These are phyloP conservation scores for Macrotus californicus DNA, from an alignment of 2,113 vertebrate genomes.

Conservation along the genomic window DNA sequence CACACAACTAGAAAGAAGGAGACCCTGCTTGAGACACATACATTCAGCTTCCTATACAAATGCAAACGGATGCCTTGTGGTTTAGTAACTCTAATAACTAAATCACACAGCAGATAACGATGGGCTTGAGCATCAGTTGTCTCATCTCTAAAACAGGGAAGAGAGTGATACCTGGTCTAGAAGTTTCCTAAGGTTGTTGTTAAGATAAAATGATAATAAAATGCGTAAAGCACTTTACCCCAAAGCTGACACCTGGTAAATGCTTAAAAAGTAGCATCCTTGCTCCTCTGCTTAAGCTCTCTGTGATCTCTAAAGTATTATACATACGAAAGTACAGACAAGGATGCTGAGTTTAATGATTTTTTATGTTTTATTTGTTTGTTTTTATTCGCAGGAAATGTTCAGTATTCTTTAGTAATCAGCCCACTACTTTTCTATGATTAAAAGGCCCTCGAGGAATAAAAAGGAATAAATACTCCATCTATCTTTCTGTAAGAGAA, in stretches of 20 bases:
- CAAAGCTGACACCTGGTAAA: background rate
- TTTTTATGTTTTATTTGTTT: background rate
- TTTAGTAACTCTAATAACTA: background rate
- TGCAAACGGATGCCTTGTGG: background rate
- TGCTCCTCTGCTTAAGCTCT: background rate
- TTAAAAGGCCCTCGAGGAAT: constrained; percentile 24
- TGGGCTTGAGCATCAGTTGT: background rate
- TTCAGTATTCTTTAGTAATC: constrained; percentile 11
- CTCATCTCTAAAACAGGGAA: background rate
- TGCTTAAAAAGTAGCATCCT: background rate
- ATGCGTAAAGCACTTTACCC: background rate
- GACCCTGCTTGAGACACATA: background rate
- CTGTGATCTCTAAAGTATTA: background rate
- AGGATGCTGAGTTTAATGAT: background rate
- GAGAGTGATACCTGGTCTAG: background rate
- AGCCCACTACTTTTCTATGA: background rate
- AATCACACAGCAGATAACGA: background rate
- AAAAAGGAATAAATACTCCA: constrained; percentile 31
- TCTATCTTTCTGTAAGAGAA: background rate
- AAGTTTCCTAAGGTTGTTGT: background rate
- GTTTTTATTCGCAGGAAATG: background rate
- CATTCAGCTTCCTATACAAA: background rate
- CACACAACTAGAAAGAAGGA: background rate
- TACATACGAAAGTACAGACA: background rate
- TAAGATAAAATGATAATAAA: background rate